Evolutionary conservation across 2,113 vertebrate genomes (phyloP).

Genomic region (Phyllostomus discolor): DNA sequence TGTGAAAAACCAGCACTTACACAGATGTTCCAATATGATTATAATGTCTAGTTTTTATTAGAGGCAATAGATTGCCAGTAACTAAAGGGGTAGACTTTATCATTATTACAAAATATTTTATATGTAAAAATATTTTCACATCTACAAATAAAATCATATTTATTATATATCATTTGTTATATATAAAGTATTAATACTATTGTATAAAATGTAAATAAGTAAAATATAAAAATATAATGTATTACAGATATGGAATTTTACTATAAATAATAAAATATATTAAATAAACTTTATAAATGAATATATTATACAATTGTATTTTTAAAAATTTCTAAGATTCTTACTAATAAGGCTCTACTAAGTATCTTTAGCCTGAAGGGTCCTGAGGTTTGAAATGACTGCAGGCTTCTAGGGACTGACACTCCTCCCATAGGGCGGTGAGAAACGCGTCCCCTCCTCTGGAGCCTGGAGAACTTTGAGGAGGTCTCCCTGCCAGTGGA

Average conservation of each 20-base stretch:
- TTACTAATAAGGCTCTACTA: too few species aligned
- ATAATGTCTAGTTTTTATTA: not conserved
- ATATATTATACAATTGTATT: not conserved
- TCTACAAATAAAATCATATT: not conserved
- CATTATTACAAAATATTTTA: not conserved
- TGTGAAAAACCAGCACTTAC: not conserved
- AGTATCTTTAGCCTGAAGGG: not conserved
- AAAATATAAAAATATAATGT: not conserved
- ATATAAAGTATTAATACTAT: not conserved
- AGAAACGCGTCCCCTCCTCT: not conserved
- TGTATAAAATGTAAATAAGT: not conserved
- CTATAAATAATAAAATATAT: not conserved
- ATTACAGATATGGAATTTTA: not conserved
- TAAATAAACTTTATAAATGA: not conserved
- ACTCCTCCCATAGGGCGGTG: not conserved
- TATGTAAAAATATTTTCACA: not conserved
- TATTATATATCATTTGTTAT: not conserved
- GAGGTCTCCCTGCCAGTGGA: not conserved
- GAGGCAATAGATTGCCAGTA: not conserved
- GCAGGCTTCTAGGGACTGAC: not conserved
- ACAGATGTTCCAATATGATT: not conserved
- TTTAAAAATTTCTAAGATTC: not conserved
- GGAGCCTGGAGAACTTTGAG: too few species aligned
- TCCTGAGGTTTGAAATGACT: not conserved
- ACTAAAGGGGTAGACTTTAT: not conserved